Evolutionary conservation across 2,113 vertebrate species (phyloP).

Genomic region (Meriones unguiculatus): DNA sequence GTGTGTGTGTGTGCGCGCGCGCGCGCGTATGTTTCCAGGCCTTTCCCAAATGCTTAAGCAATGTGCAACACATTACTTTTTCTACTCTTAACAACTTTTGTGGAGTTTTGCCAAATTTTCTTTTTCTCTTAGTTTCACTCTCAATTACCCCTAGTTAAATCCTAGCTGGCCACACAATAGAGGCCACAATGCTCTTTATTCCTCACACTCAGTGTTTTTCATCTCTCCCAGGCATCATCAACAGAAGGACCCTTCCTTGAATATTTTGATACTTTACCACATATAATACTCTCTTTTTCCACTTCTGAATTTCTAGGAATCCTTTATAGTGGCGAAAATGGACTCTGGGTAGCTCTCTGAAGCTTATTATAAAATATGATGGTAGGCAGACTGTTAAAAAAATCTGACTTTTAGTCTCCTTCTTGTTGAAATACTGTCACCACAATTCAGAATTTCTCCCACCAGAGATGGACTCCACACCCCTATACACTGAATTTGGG

Average conservation of each 20-base stretch:
- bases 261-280: constrained; percentile 33
- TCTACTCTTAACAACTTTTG: constrained; percentile 48
- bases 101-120: constrained; percentile 65
- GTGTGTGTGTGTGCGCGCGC: no score
- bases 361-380: constrained; percentile 5
- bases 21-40: background rate
- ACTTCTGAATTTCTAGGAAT: background rate
- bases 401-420: background rate
- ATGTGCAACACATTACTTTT: constrained; percentile 43
- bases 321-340: constrained; percentile 1
- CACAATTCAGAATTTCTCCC: background rate
- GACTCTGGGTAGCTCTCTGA: background rate
- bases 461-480: background rate
- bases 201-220: constrained; percentile 21
- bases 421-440: background rate
- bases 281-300: constrained; percentile 35
- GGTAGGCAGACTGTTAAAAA: background rate
- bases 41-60: constrained; percentile 42
- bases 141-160: constrained; percentile 51
- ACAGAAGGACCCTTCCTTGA: background rate
- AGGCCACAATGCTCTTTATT: background rate
- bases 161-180: constrained; percentile 14
- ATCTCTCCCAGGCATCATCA: background rate
- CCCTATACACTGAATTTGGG: background rate
- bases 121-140: constrained; percentile 69